A percentile compares a stretch with the other conserved stretches of the same genome.
Conservation (phyloP, 2,113 vertebrate genomes). For the Pagrus major region DNA sequence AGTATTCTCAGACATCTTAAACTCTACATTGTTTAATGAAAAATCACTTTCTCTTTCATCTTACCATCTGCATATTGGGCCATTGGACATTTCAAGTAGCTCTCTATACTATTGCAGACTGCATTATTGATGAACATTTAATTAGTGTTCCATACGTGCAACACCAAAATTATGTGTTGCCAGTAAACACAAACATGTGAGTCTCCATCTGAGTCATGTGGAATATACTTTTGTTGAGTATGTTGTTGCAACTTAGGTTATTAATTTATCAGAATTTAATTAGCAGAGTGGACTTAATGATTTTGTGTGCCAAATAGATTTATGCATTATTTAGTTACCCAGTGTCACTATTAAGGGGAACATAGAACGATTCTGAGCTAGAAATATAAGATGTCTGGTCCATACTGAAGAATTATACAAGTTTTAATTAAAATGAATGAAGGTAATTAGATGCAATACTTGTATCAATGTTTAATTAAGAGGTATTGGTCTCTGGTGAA, state of each 20-base stretch:
- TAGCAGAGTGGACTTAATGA: slow-evolving; percentile 8
- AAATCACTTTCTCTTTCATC: not conserved
- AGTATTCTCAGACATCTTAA: not conserved
- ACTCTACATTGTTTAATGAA: not conserved
- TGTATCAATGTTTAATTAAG: slow-evolving; percentile 1
- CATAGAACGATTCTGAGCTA: not conserved
- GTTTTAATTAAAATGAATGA: slow-evolving; percentile 16
- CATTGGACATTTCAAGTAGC: not conserved
- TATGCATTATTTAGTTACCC: slow-evolving; percentile 25
- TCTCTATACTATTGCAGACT: not conserved
- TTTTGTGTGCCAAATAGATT: slow-evolving; percentile 1
- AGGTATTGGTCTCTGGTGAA: not conserved
- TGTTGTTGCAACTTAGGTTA: not conserved
- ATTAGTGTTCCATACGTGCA: not conserved
- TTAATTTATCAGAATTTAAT: slow-evolving; percentile 3
- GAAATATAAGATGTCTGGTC: not conserved
- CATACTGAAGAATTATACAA: not conserved
- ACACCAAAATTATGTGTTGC: not conserved
- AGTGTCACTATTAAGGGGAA: not conserved
- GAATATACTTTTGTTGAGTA: not conserved
- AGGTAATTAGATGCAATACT: not conserved
- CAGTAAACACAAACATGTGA: not conserved
- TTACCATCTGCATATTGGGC: not conserved
- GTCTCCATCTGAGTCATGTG: not conserved
- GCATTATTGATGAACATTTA: not conserved